Base-by-base conservation (phyloP, 2,113 vertebrate genomes). In the Vidua macroura region DNA sequence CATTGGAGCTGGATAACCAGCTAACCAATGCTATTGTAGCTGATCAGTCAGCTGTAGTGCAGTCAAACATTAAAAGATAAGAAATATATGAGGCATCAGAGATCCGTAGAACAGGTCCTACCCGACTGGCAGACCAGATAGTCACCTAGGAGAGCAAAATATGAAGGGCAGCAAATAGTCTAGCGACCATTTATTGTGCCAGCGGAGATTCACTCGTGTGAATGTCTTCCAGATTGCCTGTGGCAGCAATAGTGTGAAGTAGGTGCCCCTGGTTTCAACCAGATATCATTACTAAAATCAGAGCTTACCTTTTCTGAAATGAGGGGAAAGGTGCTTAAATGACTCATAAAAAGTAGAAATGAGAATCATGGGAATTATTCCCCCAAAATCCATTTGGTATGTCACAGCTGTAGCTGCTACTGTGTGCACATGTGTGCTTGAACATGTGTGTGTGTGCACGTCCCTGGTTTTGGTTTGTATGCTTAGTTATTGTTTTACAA, bases 341-440 rank as follows among this genome's bases (percentile, higher is more conserved):
- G 17, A 27, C 10, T 52, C 7, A 60, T 39, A n/a, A 88, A 83
- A 86, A 43, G 15, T 39, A 37, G 44, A 84, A 78, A 72, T 20
- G 2, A 68, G 17, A 72, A 55, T 70, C 6, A 22, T 0, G 1
- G 16, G 31, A 90, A 75, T 78, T 78, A 64, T 59, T 68, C 31
- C 6, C 6, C 37, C 15, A 6, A 80, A 82, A 14, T 55, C 21
- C 4, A 25, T 27, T 58, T 63, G 33, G 3, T 27, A 48, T 67
- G 69, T 74, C 51, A 67, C 25, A 44, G 5, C 18, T 44, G 6
- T 30, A 63, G 17, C 48, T 90, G 21, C 31, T 39, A 22, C 20
- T 20, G 1, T 35, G 18, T 51, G 23, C 28, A 7, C 1, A 1
- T 9, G 13, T 0, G 1, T 24, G 7, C 5, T 3, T 24, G 28